Evolutionary conservation across 2,113 vertebrate species (phyloP), one percentile per base, ranked within the genome.

Genomic region (Oriolus oriolus): DNA sequence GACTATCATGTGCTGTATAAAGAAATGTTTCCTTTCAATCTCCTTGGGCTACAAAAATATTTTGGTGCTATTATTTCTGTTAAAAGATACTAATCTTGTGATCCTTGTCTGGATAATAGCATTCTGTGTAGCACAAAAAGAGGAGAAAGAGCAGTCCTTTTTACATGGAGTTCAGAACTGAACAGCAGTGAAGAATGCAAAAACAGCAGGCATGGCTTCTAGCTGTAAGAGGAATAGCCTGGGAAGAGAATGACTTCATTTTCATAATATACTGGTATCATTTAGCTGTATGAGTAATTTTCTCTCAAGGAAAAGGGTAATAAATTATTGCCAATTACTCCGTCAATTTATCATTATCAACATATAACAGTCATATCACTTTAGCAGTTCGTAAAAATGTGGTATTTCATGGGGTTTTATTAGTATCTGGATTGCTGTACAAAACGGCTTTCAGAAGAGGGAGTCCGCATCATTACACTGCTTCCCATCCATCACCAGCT

Each of bases 341-440:
- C 39, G 90, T 76, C 71, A 85, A 30, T 94, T 95, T 78, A 90
- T 95, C 82, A 80, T 86, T 93, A 80, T 90, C 85, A 94, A 47
- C 71, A 60, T 66, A 44, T 87, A 91, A 70, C 45, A 90, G 93
- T 85, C 79, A 63, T 90, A 91, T 90, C 89, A 47, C 63, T 93
- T 90, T 19, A 88, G 63, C 82, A 66, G 87, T 95, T 88, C 4
- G 0, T 96, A 80, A 94, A 90, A 87, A 61, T 65, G 84, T 56
- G 49, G 78, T 83, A 73, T 91, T 93, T 94, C 83, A 80, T 57
- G 90, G 63, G 42, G 70, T 88, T 97, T 96, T 95, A 93, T 95
- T 94, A 83, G 70, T 93, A 63, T 88, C 59, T 86, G 66, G 35
- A 66, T 88, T 87, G 82, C 54, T 90, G 37, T 76, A 68, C 85